These are phyloP conservation scores for Cryptoprocta ferox DNA, from an alignment of 2,797 vertebrate species.

Conservation along the genomic window DNA sequence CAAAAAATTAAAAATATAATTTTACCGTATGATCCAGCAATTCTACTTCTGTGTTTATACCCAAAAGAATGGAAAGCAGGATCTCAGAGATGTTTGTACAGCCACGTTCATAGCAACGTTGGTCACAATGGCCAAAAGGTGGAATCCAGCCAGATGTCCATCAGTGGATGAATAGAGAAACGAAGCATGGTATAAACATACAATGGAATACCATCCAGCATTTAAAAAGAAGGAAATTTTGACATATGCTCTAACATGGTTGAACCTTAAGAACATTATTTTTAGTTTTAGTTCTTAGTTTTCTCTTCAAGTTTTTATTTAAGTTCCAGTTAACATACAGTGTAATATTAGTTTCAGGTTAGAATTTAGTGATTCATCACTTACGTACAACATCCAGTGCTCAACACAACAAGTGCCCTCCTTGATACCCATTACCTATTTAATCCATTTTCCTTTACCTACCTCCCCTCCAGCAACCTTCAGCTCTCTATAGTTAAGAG, in stretches of 20 bases:
- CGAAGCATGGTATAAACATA: no score
- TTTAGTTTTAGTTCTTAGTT: background rate
- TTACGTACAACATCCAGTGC: background rate
- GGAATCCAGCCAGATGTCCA: no score
- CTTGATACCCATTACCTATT: background rate
- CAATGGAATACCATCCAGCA: background rate
- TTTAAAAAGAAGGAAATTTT: background rate
- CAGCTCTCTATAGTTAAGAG: background rate
- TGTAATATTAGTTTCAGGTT: background rate
- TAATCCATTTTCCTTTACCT: background rate
- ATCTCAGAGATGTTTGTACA: background rate
- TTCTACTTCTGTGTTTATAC: background rate
- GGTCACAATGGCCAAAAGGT: background rate
- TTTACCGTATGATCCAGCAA: background rate
- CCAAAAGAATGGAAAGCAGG: background rate
- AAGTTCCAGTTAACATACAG: background rate
- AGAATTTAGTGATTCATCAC: background rate
- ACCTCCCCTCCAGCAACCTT: background rate
- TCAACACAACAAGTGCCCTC: background rate
- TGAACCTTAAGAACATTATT: background rate
- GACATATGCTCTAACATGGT: background rate
- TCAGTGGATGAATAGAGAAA: background rate
- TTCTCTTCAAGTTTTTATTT: background rate
- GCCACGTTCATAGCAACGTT: background rate
- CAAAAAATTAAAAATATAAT: background rate